These are phyloP conservation scores for Lymantria monacha DNA, from an alignment of 2,888 invertebrate species.

Conservation along the genomic window DNA sequence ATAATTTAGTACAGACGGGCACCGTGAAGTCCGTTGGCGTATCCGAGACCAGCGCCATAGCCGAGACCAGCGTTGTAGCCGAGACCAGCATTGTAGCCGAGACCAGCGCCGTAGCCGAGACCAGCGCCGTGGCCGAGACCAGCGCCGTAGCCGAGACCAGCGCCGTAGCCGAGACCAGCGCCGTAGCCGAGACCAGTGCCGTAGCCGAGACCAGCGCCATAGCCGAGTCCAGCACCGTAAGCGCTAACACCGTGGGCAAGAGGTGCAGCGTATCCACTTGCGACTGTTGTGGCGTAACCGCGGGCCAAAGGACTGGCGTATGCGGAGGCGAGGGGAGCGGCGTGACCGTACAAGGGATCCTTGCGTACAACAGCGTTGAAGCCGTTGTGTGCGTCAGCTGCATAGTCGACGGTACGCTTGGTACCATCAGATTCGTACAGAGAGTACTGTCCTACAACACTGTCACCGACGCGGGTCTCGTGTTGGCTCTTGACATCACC, in stretches of 20 bases:
- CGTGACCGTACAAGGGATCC: conserved; percentile 58
- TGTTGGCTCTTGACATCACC: conserved; percentile 81
- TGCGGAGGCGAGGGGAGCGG: conserved; percentile 43
- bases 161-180: conserved; percentile 17
- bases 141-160: conserved; percentile 23
- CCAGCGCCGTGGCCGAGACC: conserved; percentile 29
- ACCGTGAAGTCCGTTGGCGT: conserved; percentile 28
- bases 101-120: conserved; percentile 26
- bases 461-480: conserved; percentile 84
- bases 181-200: conserved; percentile 29
- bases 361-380: conserved; percentile 81
- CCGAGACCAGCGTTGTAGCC: conserved; percentile 28
- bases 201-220: neutral
- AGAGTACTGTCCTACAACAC: conserved; percentile 78
- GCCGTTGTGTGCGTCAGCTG: conserved; percentile 75
- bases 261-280: conserved; percentile 24
- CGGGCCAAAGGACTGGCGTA: conserved; percentile 46
- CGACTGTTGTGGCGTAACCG: conserved; percentile 6
- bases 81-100: conserved; percentile 25
- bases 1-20: conserved; percentile 2
- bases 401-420: conserved; percentile 83
- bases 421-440: conserved; percentile 83
- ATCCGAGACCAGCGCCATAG: conserved; percentile 16
- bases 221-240: conserved; percentile 18
- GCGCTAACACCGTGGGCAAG: too few species aligned